A percentile compares a stretch with the other conserved stretches of the same genome.
Evolutionary conservation across 2,113 vertebrate genomes (phyloP).

Genomic region (Castor canadensis): DNA sequence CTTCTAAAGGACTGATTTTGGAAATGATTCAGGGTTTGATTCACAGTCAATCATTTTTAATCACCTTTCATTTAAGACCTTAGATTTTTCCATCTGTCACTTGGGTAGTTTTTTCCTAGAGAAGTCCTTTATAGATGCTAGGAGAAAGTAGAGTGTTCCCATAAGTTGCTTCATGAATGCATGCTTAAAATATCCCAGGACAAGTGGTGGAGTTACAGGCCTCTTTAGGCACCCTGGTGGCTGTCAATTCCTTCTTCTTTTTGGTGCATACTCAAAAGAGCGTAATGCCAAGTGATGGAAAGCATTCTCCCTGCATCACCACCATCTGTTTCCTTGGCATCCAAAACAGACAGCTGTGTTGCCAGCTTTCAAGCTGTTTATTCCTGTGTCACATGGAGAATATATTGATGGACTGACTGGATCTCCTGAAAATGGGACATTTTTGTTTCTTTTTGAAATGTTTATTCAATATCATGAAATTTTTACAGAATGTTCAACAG

Average conservation of each 20-base stretch:
- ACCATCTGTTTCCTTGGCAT: slow-evolving; percentile 75
- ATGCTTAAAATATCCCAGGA: slow-evolving; percentile 49
- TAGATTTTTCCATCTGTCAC: background rate
- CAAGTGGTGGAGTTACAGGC: background rate
- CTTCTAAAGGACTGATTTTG: background rate
- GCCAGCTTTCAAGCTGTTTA: slow-evolving; percentile 60
- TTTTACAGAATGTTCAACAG: slow-evolving; percentile 19
- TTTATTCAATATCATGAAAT: slow-evolving; percentile 22
- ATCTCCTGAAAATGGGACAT: slow-evolving; percentile 45
- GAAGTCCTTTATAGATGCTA: background rate
- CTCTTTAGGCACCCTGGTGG: background rate
- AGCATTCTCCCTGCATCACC: slow-evolving; percentile 56
- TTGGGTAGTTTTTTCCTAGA: background rate
- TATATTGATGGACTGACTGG: slow-evolving; percentile 30
- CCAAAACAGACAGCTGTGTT: slow-evolving; percentile 59
- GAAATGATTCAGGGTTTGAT: background rate
- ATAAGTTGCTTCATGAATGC: background rate
- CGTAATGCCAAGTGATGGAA: slow-evolving; percentile 58
- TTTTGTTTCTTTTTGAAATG: slow-evolving; percentile 53
- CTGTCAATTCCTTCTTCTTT: slow-evolving; percentile 58
- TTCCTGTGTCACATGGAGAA: slow-evolving; percentile 36
- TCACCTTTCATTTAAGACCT: background rate
- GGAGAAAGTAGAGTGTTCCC: background rate
- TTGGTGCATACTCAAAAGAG: slow-evolving; percentile 60
- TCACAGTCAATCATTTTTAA: background rate